Evolutionary conservation across 2,888 invertebrate genomes (phyloP).

Genomic region (Aporophyla nigra): DNA sequence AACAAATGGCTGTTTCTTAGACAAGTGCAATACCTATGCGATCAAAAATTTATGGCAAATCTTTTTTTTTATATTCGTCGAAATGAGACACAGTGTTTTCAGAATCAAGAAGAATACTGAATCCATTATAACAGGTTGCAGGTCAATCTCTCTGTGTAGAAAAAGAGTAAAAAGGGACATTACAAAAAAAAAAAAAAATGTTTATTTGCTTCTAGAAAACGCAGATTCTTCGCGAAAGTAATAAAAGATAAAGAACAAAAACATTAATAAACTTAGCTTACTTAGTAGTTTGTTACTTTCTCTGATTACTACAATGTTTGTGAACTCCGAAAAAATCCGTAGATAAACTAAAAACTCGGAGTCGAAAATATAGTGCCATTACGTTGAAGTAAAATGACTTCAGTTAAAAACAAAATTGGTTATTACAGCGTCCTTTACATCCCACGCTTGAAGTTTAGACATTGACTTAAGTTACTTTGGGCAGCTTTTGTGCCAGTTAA

Average conservation of each 20-base stretch:
- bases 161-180: no score
- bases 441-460: constrained; percentile 61
- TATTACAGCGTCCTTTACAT: constrained; percentile 53
- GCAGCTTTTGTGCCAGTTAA: constrained; percentile 51
- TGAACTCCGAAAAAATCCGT: constrained; percentile 8
- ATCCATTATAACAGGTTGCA: no score
- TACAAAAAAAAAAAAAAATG: background rate
- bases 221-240: constrained; percentile 5
- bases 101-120: no score
- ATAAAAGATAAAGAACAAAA: constrained; percentile 5
- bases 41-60: no score
- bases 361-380: constrained; percentile 29
- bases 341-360: background rate
- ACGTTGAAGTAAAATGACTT: constrained; percentile 50
- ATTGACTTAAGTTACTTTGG: constrained; percentile 57
- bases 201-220: background rate
- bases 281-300: constrained; percentile 1
- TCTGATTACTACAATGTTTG: constrained; percentile 26
- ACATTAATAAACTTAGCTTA: background rate
- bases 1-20: no score
- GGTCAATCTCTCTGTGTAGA: background rate
- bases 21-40: no score
- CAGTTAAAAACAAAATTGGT: constrained; percentile 54
- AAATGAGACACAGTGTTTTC: no score
- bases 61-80: no score